These are phyloP conservation scores for Pseudomyrmex concolor DNA, from an alignment of 1,140 invertebrate genomes.

Conservation along the genomic window DNA sequence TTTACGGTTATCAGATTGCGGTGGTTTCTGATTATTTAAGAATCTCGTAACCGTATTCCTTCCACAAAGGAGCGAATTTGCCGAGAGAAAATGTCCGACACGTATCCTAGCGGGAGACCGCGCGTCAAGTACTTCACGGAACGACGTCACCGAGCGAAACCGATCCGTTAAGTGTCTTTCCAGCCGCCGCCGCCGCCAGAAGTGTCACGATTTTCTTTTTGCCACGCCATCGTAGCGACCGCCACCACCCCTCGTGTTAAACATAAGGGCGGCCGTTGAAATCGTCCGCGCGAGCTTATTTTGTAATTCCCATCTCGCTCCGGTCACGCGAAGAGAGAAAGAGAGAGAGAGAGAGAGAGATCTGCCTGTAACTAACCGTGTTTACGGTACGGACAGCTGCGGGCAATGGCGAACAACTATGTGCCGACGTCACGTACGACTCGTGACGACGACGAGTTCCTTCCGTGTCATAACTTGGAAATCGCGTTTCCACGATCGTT, in stretches of 20 bases:
- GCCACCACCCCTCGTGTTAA: conserved; percentile 15
- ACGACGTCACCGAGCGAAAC: conserved; percentile 28
- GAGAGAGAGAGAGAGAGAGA: neutral
- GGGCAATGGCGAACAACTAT: conserved; percentile 66
- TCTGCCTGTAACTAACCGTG: conserved; percentile 74
- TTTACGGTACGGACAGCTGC: conserved; percentile 66
- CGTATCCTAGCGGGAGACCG: neutral
- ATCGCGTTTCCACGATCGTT: conserved; percentile 60
- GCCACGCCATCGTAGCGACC: too few relatives aligned
- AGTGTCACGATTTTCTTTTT: conserved; percentile 29
- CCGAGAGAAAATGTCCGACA: neutral
- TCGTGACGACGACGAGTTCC: conserved; percentile 41
- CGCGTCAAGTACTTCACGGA: neutral
- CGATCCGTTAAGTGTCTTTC: conserved; percentile 45
- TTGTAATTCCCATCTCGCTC: conserved; percentile 73
- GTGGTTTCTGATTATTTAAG: conserved; percentile 17
- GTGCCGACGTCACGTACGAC: conserved; percentile 73
- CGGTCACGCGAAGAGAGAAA: conserved; percentile 65
- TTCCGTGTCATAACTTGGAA: conserved; percentile 62
- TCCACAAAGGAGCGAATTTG: conserved; percentile 26
- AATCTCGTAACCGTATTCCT: neutral
- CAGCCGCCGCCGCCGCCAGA: neutral
- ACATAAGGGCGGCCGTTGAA: conserved; percentile 36
- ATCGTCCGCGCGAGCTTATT: conserved; percentile 60
- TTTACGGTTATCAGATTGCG: neutral